These are phyloP conservation scores for Cariama cristata DNA, from an alignment of 2,113 vertebrate genomes.

Conservation along the genomic window DNA sequence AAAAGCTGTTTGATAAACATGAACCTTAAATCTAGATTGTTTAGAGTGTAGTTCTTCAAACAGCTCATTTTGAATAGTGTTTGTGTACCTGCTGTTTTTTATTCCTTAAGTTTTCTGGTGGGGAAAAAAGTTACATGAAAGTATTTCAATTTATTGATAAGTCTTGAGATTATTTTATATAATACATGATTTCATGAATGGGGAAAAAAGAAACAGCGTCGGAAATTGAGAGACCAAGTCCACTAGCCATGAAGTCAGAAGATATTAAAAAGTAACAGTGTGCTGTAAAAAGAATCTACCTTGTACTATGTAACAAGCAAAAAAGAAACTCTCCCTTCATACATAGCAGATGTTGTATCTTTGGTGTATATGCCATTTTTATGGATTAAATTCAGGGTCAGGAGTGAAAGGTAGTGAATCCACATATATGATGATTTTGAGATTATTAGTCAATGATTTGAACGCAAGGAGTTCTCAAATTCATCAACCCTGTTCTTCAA, in stretches of 20 bases:
- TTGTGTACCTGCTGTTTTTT: neutral
- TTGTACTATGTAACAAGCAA: neutral
- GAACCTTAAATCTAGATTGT: neutral
- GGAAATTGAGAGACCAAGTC: neutral
- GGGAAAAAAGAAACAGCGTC: too few species aligned
- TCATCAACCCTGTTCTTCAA: neutral
- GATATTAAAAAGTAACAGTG: neutral
- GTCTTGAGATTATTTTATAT: neutral
- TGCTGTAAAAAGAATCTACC: neutral
- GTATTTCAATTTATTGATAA: neutral
- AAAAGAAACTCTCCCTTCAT: neutral
- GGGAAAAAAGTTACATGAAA: neutral
- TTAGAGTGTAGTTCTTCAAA: neutral
- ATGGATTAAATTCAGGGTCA: neutral
- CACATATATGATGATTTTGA: neutral
- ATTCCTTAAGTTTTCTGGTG: neutral
- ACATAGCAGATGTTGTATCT: neutral
- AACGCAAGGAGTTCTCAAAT: neutral
- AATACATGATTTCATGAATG: neutral
- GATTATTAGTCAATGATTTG: neutral
- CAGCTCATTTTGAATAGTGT: neutral
- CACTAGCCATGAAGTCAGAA: neutral
- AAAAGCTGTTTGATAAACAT: neutral
- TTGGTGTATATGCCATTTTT: neutral
- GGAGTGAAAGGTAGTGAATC: neutral